These are phyloP conservation scores for Zosterops lateralis DNA, from an alignment of 2,113 vertebrate species.

Conservation along the genomic window DNA sequence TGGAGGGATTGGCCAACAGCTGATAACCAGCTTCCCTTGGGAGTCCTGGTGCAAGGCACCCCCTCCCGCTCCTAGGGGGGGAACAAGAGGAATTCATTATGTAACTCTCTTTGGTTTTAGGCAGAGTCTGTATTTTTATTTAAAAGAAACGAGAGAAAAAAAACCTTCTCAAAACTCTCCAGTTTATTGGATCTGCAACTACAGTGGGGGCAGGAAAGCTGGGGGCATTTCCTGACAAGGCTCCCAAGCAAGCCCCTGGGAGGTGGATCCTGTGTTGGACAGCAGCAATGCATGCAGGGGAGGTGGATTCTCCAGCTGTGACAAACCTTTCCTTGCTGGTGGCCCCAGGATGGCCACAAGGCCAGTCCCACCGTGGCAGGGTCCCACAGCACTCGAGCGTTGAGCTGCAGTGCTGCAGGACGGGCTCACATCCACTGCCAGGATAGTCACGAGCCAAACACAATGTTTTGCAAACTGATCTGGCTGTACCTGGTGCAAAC, in stretches of 20 bases:
- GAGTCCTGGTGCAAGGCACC: not conserved
- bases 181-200: not conserved
- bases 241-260: not conserved
- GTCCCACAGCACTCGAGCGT: accelerated
- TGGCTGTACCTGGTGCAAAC: not conserved
- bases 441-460: accelerated
- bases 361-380: accelerated
- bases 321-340: not conserved
- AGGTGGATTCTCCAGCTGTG: not conserved
- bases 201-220: accelerated
- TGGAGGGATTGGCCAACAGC: not conserved
- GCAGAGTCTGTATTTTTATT: not conserved
- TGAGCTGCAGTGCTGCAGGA: not conserved
- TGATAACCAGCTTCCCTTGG: not conserved
- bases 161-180: accelerated
- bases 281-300: not conserved
- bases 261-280: not conserved
- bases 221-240: not conserved
- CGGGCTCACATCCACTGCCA: accelerated
- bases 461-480: not conserved
- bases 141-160: not conserved
- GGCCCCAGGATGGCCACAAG: not conserved
- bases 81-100: not conserved
- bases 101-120: not conserved
- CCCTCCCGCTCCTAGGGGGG: accelerated